Percentiles rank a stretch among this genome's conserved stretches.
Evolutionary conservation across 2,797 vertebrate species (phyloP).

Genomic region (Astyanax mexicanus): DNA sequence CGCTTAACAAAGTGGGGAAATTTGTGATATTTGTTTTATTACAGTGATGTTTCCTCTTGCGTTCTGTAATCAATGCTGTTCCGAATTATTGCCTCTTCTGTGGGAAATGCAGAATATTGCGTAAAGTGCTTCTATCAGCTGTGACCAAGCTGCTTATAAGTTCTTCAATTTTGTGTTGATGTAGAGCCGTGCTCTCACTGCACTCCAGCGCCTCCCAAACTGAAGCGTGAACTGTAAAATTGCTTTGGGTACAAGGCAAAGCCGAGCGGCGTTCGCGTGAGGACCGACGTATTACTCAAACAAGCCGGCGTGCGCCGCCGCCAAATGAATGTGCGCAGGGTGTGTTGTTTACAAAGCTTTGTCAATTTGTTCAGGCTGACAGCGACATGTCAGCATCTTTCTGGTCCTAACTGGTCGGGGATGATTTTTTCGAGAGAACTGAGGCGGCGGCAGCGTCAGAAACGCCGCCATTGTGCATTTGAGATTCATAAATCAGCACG

Average conservation of each 20-base stretch:
- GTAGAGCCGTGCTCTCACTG: constrained; percentile 60
- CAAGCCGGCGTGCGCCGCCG: constrained; percentile 59
- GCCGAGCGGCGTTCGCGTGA: constrained; percentile 54
- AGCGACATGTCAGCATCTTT: constrained; percentile 63
- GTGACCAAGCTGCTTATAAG: constrained; percentile 67
- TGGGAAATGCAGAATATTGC: constrained; percentile 52
- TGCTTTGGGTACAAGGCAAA: constrained; percentile 64
- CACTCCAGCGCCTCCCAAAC: constrained; percentile 68
- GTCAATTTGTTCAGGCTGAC: constrained; percentile 72
- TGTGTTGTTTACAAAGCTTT: constrained; percentile 72
- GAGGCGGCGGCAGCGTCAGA: constrained; percentile 48
- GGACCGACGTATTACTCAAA: constrained; percentile 72
- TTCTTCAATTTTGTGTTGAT: constrained; percentile 64
- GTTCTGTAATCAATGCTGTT: neutral
- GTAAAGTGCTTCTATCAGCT: constrained; percentile 63
- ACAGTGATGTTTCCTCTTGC: neutral
- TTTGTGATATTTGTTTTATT: neutral
- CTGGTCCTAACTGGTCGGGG: constrained; percentile 39
- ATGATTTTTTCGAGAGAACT: constrained; percentile 45
- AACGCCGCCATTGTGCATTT: constrained; percentile 44
- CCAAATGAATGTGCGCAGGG: constrained; percentile 62
- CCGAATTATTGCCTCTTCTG: constrained; percentile 14
- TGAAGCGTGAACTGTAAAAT: constrained; percentile 74
- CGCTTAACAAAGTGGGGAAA: neutral
- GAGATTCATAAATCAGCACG: constrained; percentile 43